Evolutionary conservation across 1,140 invertebrate species (phyloP), one percentile per base, ranked within the genome.

Genomic region (Listronotus oregonensis): DNA sequence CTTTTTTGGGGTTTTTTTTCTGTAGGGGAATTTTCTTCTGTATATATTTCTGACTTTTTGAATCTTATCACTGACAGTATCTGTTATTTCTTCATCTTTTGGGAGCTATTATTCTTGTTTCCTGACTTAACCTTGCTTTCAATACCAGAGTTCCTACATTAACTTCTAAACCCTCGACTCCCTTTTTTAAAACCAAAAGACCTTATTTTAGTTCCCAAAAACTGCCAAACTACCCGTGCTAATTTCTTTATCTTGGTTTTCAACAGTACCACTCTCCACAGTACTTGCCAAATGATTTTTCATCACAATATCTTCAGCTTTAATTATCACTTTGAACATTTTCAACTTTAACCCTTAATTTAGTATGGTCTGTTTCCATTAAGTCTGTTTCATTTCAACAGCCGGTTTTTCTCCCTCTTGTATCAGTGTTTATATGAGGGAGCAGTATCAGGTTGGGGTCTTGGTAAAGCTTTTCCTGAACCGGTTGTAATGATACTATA

Each of bases 101-200:
- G 21, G 1, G 1, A 5, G 21, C 21, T 27, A 1, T 5, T 27
- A 27, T 3, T 27, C 21, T 5, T 1, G 2, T 27, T 27, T 27
- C 21, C 21, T 27, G 21, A 37, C 8, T 37, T 37, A 10, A 1
- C 11, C 8, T 7, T 12, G 11, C 34, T 37, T 37, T 37, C 34
- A 37, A 37, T 37, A 37, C 34, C 34, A 37, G 11, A 37, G 34
- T 10, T 10, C 34, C 8, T 37, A 37, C 8, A 10, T 37, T 37
- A 12, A 1, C 34, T 37, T 37, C 34, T 12, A 37, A 37, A 37
- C 34, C 11, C 2, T 12, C 34, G 11, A 37, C 34, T 37, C 2
- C 34, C 42, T 40, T 49, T 39, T 21, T 61, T 37, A 42, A 51
- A 27, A 42, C 27, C 37, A 34, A 50, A 44, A 31, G 58, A 37